Conservation (phyloP, 2,888 invertebrate genomes). For the Agrochola circellaris region DNA sequence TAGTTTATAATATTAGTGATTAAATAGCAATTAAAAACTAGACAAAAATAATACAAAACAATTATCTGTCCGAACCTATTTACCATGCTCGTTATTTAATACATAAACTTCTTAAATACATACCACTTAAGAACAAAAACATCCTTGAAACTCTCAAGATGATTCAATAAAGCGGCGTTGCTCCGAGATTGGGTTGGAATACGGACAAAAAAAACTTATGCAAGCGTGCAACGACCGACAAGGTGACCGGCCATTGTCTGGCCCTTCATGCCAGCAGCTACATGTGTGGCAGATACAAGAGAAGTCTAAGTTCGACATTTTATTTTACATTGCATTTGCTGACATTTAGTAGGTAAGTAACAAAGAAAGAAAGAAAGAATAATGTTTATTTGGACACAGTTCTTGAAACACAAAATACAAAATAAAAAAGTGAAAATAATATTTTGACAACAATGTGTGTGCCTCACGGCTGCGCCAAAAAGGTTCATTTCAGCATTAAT, state of each 20-base stretch:
- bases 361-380: no score
- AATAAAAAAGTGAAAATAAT: no score
- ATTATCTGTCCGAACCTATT: neutral
- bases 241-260: constrained; percentile 77
- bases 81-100: constrained; percentile 4
- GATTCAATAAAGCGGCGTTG: constrained; percentile 65
- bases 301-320: constrained; percentile 32
- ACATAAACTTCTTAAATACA: constrained; percentile 42
- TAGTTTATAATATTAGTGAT: no score
- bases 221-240: constrained; percentile 75
- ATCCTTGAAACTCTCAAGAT: constrained; percentile 58
- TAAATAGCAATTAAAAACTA: neutral
- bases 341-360: no score
- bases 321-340: neutral
- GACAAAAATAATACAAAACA: constrained; percentile 2
- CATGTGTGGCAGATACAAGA: constrained; percentile 25
- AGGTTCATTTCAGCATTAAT: no score
- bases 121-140: constrained; percentile 48
- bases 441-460: no score
- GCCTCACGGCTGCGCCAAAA: no score
- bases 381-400: no score
- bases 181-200: constrained; percentile 65
- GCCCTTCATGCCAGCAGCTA: constrained; percentile 54
- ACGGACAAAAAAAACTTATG: constrained; percentile 71
- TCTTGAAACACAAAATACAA: no score